Conservation (phyloP, 2,888 invertebrate species). For the Suillia variegata region DNA sequence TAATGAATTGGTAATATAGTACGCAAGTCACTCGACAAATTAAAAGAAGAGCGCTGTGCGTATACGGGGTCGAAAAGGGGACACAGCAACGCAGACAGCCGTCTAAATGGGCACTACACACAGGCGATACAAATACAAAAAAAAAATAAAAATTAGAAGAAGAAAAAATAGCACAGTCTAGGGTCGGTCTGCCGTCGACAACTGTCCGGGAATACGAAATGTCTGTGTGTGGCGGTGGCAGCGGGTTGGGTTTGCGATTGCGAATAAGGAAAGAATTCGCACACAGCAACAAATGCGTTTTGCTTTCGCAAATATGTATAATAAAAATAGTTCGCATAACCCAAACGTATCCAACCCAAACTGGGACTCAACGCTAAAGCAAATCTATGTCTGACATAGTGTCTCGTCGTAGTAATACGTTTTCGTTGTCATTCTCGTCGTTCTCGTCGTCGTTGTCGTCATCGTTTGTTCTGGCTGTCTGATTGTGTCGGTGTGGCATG, state of each 20-base stretch:
- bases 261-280: not conserved
- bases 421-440: conserved; percentile 38
- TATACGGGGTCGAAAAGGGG: not conserved
- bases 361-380: too few species aligned
- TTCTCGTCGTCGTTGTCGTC: conserved; percentile 16
- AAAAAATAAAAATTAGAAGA: too few species aligned
- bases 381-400: conserved; percentile 37
- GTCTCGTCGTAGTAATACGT: conserved; percentile 44
- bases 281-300: conserved; percentile 2
- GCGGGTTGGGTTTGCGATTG: too few species aligned
- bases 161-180: not conserved
- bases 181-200: not conserved
- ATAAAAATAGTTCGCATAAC: conserved; percentile 17
- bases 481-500: not conserved
- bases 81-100: not conserved
- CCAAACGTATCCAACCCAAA: conserved; percentile 12
- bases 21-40: not conserved
- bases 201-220: too few species aligned
- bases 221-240: too few species aligned
- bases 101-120: too few species aligned
- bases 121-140: too few species aligned
- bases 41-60: too few species aligned
- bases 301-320: too few species aligned
- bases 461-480: conserved; percentile 16
- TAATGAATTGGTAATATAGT: not conserved